Base-by-base conservation (phyloP, 1,140 invertebrate genomes). In the Zaprionus nigranus region DNA sequence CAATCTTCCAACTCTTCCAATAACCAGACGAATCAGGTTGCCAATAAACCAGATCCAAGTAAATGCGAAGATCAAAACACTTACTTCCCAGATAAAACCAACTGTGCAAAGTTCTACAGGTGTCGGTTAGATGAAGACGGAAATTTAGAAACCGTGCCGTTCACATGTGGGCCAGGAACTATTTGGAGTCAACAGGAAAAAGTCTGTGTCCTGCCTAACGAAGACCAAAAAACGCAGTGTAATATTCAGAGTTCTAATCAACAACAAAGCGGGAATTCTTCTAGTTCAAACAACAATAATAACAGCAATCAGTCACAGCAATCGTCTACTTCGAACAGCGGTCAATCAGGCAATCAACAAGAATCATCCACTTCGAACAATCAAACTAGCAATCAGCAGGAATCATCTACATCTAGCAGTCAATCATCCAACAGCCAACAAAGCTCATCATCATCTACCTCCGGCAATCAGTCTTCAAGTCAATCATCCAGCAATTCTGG, bases 101-200 rank as follows among this genome's bases (percentile, higher is more conserved):
- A 94, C 94, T 92, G 92, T 84, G 20, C 90, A 57, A 96, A 95
- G 71, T 96, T 96, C 82, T 96, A 96, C 73, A 93, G 95, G 90
- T 96, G 96, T 91, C 94, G 96, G 0, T 85, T 93, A 56, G 92
- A 95, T 66, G 94, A 94, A 0, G 82, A 93, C 36, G 94, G 93
- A 20, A 93, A 92, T 2, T 94, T 93, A 46, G 94, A 88, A 22
- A 94, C 92, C 72, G 94, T 95, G 76, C 93, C 95, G 40, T 96
- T 95, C 81, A 93, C 93, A 49, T 96, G 95, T 91, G 95, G 94
- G 2, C 91, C 92, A 15, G 95, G 95, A 49, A 96, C 95, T 6
- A 91, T 93, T 24, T 94, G 93, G 93, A 93, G 93, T 76, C 91
- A 93, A 71, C 61, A 79, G 59, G 80, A 93, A 6, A 91, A 93